Conservation (phyloP, 1,140 invertebrate species). For the Drosophila subpulchrella region DNA sequence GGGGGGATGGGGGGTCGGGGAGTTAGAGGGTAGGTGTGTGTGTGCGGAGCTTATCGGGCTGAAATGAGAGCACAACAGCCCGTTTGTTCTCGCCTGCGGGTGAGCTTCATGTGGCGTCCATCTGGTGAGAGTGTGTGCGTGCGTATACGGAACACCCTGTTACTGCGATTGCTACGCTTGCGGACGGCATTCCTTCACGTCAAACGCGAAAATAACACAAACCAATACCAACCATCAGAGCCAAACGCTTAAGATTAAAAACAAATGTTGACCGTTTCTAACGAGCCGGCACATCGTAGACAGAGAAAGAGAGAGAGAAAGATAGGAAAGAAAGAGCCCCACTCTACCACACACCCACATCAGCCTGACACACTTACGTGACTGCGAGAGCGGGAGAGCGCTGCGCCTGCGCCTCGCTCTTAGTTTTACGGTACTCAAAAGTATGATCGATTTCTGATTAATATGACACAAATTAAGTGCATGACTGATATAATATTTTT, state of each 20-base stretch:
- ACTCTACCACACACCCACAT: constrained; percentile 53
- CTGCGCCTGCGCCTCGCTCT: constrained; percentile 52
- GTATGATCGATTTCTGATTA: not conserved
- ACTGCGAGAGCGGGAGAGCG: constrained; percentile 29
- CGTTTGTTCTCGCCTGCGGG: constrained; percentile 30
- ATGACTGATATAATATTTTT: no score
- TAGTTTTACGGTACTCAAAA: not conserved
- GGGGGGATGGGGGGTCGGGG: not conserved
- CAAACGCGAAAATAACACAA: constrained; percentile 26
- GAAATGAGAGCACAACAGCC: constrained; percentile 44
- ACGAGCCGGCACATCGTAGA: constrained; percentile 19
- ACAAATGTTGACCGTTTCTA: constrained; percentile 51
- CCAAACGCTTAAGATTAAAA: constrained; percentile 44
- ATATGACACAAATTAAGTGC: no score
- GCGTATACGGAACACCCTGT: constrained; percentile 30
- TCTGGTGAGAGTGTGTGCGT: constrained; percentile 11
- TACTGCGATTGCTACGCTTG: constrained; percentile 20
- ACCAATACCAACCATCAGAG: constrained; percentile 2
- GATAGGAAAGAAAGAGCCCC: constrained; percentile 7
- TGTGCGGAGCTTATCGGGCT: constrained; percentile 29
- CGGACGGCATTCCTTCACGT: constrained; percentile 44
- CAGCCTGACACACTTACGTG: constrained; percentile 72
- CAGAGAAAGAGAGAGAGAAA: not conserved
- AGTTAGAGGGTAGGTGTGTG: constrained; percentile 3
- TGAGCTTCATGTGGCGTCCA: constrained; percentile 39